Evolutionary conservation across 1,140 invertebrate genomes (phyloP).

Genomic region (Drosophila parvula): DNA sequence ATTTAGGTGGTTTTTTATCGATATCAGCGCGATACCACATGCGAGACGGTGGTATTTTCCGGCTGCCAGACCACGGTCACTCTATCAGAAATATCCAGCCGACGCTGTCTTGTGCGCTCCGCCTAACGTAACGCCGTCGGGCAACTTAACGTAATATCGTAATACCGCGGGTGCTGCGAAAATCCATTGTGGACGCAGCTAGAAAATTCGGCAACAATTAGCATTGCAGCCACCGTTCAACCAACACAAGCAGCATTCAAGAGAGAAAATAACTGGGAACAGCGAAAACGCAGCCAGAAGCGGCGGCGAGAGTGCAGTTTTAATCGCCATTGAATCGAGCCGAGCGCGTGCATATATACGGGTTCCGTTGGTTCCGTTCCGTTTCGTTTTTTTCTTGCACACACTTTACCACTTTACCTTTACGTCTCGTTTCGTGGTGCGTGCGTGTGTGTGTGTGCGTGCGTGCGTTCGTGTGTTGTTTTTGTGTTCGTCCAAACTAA

Average conservation of each 20-base stretch:
- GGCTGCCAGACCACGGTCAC: no score
- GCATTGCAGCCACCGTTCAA: background rate
- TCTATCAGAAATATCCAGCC: no score
- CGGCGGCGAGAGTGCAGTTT: conserved; percentile 23
- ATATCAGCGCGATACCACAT: no score
- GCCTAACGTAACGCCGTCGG: no score
- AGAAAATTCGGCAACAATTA: conserved; percentile 39
- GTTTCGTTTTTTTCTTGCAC: conserved; percentile 59
- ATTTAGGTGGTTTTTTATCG: no score
- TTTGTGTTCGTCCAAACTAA: conserved; percentile 72
- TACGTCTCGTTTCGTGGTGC: conserved; percentile 33
- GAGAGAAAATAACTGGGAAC: conserved; percentile 1
- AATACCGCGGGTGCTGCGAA: no score
- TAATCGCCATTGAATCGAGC: conserved; percentile 33
- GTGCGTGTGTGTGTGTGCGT: conserved; percentile 40
- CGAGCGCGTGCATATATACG: conserved; percentile 79
- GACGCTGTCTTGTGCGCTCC: no score
- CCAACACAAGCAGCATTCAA: conserved; percentile 2
- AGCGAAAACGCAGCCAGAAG: conserved; percentile 16
- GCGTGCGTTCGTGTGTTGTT: conserved; percentile 58
- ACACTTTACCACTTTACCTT: conserved; percentile 65
- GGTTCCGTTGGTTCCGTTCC: conserved; percentile 71
- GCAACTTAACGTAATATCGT: no score
- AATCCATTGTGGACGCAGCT: background rate
- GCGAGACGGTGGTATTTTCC: no score